Percentiles rank a stretch among this genome's conserved stretches.
Evolutionary conservation across 1,140 invertebrate genomes (phyloP).

Genomic region (Rhizoglyphus robini): DNA sequence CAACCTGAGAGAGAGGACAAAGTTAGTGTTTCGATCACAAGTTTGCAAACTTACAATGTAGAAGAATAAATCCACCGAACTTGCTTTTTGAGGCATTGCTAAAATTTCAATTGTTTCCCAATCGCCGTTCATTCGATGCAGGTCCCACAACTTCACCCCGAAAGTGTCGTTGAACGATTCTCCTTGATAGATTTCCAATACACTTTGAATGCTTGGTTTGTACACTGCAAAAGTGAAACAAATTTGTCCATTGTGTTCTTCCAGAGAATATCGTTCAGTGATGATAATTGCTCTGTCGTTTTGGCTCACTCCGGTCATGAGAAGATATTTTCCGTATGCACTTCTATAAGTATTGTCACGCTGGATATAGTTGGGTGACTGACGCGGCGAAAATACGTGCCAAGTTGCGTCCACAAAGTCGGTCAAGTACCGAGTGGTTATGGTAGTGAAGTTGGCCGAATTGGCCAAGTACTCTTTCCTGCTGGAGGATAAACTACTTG

Average conservation of each 20-base stretch:
- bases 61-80: constrained; percentile 26
- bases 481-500: background rate
- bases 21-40: background rate
- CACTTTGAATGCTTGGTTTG: background rate
- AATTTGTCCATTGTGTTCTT: background rate
- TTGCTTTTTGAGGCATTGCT: background rate
- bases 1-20: background rate
- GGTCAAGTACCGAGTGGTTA: background rate
- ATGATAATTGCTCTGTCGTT: background rate
- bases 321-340: background rate
- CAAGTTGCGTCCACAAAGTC: background rate
- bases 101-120: constrained; percentile 18
- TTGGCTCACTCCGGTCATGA: background rate
- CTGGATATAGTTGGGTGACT: background rate
- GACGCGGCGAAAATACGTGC: background rate
- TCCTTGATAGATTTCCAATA: constrained; percentile 2
- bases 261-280: background rate
- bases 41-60: constrained; percentile 27
- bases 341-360: background rate
- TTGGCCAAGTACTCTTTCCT: background rate
- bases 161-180: background rate
- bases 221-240: background rate
- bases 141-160: background rate
- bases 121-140: background rate
- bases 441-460: background rate